phyloP scores from a whole-genome alignment of 2,797 vertebrate genomes.

The Stomatorhinus walkeri region DNA sequence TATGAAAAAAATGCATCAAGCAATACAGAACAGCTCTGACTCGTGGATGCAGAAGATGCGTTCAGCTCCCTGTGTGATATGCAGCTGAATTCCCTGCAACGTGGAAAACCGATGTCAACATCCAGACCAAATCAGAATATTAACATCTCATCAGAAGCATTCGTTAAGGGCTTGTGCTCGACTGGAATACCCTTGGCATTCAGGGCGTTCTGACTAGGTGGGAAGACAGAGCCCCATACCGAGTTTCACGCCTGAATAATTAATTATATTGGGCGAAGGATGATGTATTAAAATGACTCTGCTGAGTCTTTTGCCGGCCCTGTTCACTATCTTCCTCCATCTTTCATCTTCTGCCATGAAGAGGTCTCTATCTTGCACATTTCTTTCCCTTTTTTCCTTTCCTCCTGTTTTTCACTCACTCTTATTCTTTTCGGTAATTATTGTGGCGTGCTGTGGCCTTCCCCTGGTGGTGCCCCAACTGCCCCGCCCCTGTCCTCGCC shows the following conservation, averaged over 20 bases:
- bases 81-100: neutral
- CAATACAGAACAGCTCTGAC: neutral
- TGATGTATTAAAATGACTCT: neutral
- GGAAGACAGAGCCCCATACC: neutral
- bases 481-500: neutral
- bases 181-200: neutral
- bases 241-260: neutral
- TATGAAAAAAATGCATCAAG: neutral
- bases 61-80: neutral
- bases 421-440: neutral
- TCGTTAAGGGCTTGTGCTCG: neutral
- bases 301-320: neutral
- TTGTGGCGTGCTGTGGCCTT: no score
- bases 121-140: neutral
- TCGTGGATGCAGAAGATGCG: neutral
- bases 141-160: neutral
- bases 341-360: neutral
- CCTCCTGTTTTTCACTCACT: neutral
- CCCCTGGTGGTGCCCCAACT: neutral
- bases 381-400: neutral
- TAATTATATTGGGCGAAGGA: neutral
- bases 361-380: neutral
- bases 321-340: neutral
- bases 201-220: neutral
- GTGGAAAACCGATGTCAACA: neutral